Percentiles rank a stretch among this genome's conserved stretches.
Conservation (phyloP, 2,888 invertebrate genomes). For the Drosophila suboccidentalis region DNA sequence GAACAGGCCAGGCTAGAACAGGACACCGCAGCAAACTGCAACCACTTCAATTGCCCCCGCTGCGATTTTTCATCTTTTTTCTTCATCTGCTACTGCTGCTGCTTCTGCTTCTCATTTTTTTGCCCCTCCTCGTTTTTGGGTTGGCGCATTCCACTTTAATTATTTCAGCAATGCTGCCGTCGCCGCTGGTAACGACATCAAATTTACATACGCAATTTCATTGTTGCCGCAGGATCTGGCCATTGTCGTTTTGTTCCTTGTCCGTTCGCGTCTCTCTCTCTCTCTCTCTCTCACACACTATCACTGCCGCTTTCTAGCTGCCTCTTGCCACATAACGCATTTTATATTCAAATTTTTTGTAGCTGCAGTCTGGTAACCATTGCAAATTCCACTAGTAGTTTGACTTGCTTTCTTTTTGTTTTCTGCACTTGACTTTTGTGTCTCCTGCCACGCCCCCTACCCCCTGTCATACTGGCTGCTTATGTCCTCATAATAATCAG, state of each 20-base stretch:
- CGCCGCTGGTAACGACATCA: constrained; percentile 79
- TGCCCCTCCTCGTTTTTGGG: constrained; percentile 23
- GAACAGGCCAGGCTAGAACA: constrained; percentile 5
- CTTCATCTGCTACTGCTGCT: neutral
- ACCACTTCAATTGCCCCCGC: constrained; percentile 42
- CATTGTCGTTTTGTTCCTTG: constrained; percentile 56
- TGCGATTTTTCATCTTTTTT: constrained; percentile 37
- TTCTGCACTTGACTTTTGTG: constrained; percentile 64
- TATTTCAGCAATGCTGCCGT: constrained; percentile 79
- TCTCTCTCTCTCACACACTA: constrained; percentile 1
- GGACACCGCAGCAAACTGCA: constrained; percentile 44
- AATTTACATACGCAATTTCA: constrained; percentile 83
- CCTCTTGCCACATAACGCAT: constrained; percentile 72
- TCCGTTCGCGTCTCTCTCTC: constrained; percentile 17
- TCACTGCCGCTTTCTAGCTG: constrained; percentile 3
- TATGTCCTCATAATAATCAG: constrained; percentile 78
- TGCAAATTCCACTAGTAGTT: constrained; percentile 64
- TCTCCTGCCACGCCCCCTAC: constrained; percentile 20
- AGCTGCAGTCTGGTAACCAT: constrained; percentile 68
- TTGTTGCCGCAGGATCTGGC: constrained; percentile 79
- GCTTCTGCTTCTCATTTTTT: neutral
- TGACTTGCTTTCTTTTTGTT: constrained; percentile 43
- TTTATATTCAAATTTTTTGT: constrained; percentile 77
- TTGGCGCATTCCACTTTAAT: constrained; percentile 76
- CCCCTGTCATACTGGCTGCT: constrained; percentile 32